Base-by-base conservation (phyloP, 2,888 invertebrate genomes). In the Auanema freiburgensis region DNA sequence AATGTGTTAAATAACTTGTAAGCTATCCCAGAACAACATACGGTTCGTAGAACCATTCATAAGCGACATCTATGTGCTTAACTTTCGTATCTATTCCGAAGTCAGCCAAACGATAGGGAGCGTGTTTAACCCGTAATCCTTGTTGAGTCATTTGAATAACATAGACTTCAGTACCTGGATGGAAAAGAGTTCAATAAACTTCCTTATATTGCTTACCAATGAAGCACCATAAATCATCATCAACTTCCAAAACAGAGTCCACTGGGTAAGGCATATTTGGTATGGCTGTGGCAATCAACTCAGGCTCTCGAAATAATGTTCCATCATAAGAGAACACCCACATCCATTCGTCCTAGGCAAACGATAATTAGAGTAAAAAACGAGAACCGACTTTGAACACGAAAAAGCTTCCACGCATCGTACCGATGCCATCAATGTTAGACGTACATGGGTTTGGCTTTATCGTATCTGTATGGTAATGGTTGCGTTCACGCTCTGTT, bases 191-290 rank as follows among this genome's bases (percentile, higher is more conserved):
- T 33, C 8, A 33, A 5, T 33, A 33, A 33, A 5, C 8, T 33
- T 33, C 33, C 33, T 3, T n/a, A n/a, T n/a, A n/a, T n/a, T n/a
- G n/a, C n/a, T 33, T 18, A 57, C 62, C 62, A 23, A 50, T 42
- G 25, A 62, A 62, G n/a, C 56, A 41, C 62, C 62, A 62, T 10
- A 62, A 16, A 49, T 62, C 50, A 16, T 23, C 43, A 10, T 50
- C 41, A 23, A 62, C 44, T 14, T 46, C 56, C 8, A 57, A 51
- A 40, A 57, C 62, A 12, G 62, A 56, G 50, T 62, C 62, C 40
- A 62, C 21, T 1, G 57, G 18, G 5, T 16, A 40, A 8, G 57
- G 57, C 11, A 62, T 23, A 10, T 57, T 42, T 2, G 56, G 24
- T n/a, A 62, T 11, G 18, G 43, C 11, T 14, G 24, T 12, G 11